Evolutionary conservation across 2,888 invertebrate species (phyloP).

Genomic region (Andrena hattorfiana): DNA sequence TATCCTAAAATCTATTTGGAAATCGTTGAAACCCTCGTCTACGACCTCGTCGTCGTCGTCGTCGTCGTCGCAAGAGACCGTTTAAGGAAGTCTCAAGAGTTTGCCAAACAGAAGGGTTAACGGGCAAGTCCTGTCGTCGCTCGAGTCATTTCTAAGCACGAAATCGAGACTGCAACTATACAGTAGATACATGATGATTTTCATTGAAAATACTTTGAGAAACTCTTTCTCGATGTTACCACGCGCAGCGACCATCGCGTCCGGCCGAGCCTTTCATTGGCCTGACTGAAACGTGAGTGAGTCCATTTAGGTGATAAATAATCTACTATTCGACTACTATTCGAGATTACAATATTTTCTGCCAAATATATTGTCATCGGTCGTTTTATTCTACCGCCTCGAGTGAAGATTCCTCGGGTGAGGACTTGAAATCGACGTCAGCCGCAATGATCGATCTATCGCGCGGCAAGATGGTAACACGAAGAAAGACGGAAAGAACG

Average conservation of each 20-base stretch:
- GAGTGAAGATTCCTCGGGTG: too few species aligned
- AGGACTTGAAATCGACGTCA: too few species aligned
- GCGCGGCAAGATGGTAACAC: neutral
- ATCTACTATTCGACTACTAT: too few species aligned
- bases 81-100: neutral
- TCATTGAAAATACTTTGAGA: neutral
- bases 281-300: neutral
- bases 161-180: neutral
- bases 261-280: neutral
- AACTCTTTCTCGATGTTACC: neutral
- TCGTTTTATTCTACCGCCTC: too few species aligned
- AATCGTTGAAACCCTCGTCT: neutral
- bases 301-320: too few species aligned
- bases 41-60: neutral
- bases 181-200: neutral
- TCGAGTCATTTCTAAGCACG: neutral
- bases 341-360: neutral
- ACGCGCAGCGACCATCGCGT: neutral
- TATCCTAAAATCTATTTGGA: constrained; percentile 20
- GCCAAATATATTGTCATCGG: neutral
- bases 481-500: constrained; percentile 4
- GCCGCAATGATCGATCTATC: too few species aligned
- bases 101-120: constrained; percentile 6
- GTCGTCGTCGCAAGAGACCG: neutral
- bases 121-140: neutral